Evolutionary conservation across 2,888 invertebrate genomes (phyloP).

Genomic region (Drosophila mayaguana): DNA sequence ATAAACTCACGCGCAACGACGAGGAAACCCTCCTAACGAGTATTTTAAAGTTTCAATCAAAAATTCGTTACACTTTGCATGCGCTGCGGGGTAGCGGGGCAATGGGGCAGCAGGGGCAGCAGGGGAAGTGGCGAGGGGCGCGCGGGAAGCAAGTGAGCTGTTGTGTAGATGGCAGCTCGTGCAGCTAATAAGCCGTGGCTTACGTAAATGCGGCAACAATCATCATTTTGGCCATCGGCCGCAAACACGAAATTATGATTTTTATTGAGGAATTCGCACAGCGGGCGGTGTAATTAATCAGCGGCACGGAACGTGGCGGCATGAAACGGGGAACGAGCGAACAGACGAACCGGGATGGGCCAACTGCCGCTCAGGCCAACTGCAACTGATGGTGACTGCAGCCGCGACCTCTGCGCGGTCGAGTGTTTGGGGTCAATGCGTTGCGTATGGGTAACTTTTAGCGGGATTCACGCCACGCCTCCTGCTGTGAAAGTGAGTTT

Average conservation of each 20-base stretch:
- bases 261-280: slow-evolving; percentile 83
- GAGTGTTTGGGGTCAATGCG: slow-evolving; percentile 60
- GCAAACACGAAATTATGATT: slow-evolving; percentile 77
- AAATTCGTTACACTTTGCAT: slow-evolving; percentile 79
- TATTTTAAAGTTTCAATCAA: slow-evolving; percentile 80
- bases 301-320: slow-evolving; percentile 63
- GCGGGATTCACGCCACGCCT: background rate
- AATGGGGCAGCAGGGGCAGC: background rate
- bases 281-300: slow-evolving; percentile 83
- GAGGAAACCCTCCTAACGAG: slow-evolving; percentile 74
- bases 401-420: slow-evolving; percentile 1
- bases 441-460: slow-evolving; percentile 71
- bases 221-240: slow-evolving; percentile 63
- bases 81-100: slow-evolving; percentile 18
- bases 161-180: slow-evolving; percentile 62
- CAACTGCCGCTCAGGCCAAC: slow-evolving; percentile 63
- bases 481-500: slow-evolving; percentile 80
- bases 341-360: slow-evolving; percentile 22
- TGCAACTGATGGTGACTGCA: slow-evolving; percentile 36
- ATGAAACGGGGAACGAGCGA: slow-evolving; percentile 57
- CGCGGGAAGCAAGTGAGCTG: slow-evolving; percentile 5
- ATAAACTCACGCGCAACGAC: slow-evolving; percentile 75
- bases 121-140: background rate
- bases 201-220: slow-evolving; percentile 80
- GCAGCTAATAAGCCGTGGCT: slow-evolving; percentile 78